Base-by-base conservation (phyloP, 2,113 vertebrate genomes). In the Jaculus jaculus region DNA sequence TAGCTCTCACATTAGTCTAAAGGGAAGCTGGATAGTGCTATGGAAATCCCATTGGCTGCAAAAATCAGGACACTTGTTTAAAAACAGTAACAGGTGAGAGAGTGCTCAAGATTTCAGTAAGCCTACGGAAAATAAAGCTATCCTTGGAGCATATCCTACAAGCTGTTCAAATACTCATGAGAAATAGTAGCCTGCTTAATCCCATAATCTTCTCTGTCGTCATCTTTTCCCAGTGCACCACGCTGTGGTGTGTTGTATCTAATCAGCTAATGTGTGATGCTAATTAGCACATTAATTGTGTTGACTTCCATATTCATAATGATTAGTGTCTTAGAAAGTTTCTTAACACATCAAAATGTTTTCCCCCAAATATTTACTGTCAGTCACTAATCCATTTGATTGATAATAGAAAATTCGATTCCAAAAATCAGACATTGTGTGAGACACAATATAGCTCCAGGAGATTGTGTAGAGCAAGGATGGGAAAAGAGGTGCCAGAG, bases 231-330 rank as follows among this genome's bases (percentile, higher is more conserved):
- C 88, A 61, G 71, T 8, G 71, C 37, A 77, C 65, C 61, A 81
- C 75, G 6, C 18, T 86, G 54, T 51, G 28, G 61, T 85, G 74
- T 63, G 90, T 95, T 60, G 72, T 60, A 89, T 94, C 23, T 91
- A 83, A 72, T 85, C 61, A 92, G 60, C 30, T 83, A 68, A 87
- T 80, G 71, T 85, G 65, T 93, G 79, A 83, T 66, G 75, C 47
- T 92, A 83, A 97, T 90, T 94, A 89, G 74, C n/a, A 72, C 47
- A 85, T 32, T 78, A 75, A 69, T 92, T 84, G 13, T 92, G 78
- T 69, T 95, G 90, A 90, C 30, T 83, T 85, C 51, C 94, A 37
- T 84, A 39, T 82, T 94, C 51, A 51, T 87, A 92, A 89, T 17
- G 58, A 79, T 77, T 82, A 79, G 12, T 47, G 7, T 54, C 74